Percentiles rank a stretch among this genome's conserved stretches.
Conservation (phyloP, 2,797 vertebrate genomes). For the Sebastes reedi region DNA sequence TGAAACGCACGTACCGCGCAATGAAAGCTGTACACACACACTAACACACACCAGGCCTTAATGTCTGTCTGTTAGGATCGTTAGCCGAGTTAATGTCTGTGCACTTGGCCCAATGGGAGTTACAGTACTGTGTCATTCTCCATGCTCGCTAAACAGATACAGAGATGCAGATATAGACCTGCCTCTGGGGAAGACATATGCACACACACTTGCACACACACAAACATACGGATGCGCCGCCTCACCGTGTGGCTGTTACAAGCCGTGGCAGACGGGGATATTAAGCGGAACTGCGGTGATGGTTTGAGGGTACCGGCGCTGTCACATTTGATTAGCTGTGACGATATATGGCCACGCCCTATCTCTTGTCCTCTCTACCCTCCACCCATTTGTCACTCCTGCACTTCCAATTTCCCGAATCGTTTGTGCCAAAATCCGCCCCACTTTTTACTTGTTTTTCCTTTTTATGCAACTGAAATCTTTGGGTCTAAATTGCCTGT, state of each 20-base stretch:
- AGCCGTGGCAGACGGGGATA: slow-evolving; percentile 60
- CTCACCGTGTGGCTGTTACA: slow-evolving; percentile 44
- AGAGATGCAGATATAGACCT: slow-evolving; percentile 62
- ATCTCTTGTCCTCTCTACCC: not conserved
- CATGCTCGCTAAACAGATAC: slow-evolving; percentile 60
- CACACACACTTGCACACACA: not conserved
- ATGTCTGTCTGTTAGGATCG: slow-evolving; percentile 68
- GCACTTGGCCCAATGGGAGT: slow-evolving; percentile 63
- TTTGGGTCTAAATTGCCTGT: slow-evolving; percentile 31
- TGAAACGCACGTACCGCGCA: slow-evolving; percentile 4
- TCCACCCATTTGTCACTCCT: not conserved
- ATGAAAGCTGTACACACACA: not conserved
- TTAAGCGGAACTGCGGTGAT: slow-evolving; percentile 61
- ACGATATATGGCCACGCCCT: slow-evolving; percentile 43
- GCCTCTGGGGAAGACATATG: slow-evolving; percentile 48
- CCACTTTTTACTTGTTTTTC: not conserved
- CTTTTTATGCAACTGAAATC: not conserved
- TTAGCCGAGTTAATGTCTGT: slow-evolving; percentile 79
- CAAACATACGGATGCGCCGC: slow-evolving; percentile 37
- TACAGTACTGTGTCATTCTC: slow-evolving; percentile 68
- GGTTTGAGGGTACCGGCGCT: slow-evolving; percentile 56
- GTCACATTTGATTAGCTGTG: slow-evolving; percentile 76
- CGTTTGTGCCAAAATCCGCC: not conserved
- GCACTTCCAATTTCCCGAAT: not conserved
- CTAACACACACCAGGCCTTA: slow-evolving; percentile 25